Conservation (phyloP, 2,113 vertebrate species). For the Thunnus thynnus region DNA sequence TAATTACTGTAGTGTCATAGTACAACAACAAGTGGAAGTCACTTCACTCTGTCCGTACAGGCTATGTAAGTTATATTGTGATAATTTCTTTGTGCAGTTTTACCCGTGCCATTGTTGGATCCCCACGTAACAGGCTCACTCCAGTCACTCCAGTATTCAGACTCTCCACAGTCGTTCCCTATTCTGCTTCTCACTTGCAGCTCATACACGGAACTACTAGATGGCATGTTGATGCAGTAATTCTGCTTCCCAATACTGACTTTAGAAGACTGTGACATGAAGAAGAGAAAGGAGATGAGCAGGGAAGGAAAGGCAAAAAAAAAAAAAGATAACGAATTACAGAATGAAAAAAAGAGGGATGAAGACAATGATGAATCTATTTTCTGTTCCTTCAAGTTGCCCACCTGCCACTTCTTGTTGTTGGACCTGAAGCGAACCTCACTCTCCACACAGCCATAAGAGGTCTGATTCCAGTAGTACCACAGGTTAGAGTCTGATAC, state of each 20-base stretch:
- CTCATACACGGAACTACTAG: slow-evolving; percentile 62
- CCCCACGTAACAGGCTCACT: slow-evolving; percentile 77
- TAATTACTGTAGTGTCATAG: not conserved
- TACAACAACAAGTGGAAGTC: no score
- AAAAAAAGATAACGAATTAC: not conserved
- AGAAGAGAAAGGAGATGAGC: not conserved
- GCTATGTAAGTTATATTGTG: no score
- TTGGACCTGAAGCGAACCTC: slow-evolving; percentile 58
- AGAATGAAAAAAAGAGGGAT: not conserved
- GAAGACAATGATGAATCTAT: not conserved
- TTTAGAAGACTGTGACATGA: not conserved
- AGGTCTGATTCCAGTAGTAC: slow-evolving; percentile 65
- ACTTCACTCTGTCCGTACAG: no score
- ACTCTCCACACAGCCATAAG: not conserved
- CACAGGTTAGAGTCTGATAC: slow-evolving; percentile 60
- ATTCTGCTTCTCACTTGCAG: slow-evolving; percentile 74
- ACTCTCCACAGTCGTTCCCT: accelerated
- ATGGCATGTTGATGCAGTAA: slow-evolving; percentile 70
- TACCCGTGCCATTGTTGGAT: slow-evolving; percentile 63
- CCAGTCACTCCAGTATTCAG: slow-evolving; percentile 81
- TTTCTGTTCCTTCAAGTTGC: not conserved
- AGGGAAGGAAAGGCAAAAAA: accelerated
- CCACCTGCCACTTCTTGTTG: slow-evolving; percentile 53
- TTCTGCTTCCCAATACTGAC: accelerated
- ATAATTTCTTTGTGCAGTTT: not conserved